phyloP scores from a whole-genome alignment of 1,140 invertebrate species.

The Drosophila quadrilineata region DNA sequence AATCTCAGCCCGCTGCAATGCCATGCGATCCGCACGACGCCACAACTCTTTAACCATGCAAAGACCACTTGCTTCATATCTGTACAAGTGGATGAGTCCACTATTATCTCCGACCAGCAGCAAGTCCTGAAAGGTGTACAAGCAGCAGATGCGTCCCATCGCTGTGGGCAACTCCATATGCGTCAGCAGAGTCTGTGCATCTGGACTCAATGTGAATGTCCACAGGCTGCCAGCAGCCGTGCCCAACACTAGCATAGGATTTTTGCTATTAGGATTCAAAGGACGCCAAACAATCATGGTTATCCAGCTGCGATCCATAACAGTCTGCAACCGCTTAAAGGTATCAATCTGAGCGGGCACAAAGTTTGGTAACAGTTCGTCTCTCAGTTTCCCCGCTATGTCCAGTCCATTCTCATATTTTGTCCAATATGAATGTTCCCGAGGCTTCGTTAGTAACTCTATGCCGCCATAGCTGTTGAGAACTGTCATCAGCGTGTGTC shows the following conservation, averaged over 20 bases:
- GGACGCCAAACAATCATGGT: constrained; percentile 56
- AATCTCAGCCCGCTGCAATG: constrained; percentile 42
- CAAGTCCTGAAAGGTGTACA: constrained; percentile 39
- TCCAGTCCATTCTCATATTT: constrained; percentile 6
- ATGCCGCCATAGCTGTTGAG: constrained; percentile 43
- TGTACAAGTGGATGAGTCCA: constrained; percentile 42
- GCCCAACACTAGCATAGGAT: constrained; percentile 38
- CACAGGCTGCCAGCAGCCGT: constrained; percentile 58
- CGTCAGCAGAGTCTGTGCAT: constrained; percentile 7
- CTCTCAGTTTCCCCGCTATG: constrained; percentile 27
- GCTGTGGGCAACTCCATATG: constrained; percentile 26
- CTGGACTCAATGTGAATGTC: constrained; percentile 20
- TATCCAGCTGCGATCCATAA: constrained; percentile 56
- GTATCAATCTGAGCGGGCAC: constrained; percentile 15
- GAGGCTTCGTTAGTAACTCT: constrained; percentile 27
- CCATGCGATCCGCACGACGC: constrained; percentile 54
- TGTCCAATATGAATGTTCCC: constrained; percentile 20
- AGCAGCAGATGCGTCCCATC: constrained; percentile 46
- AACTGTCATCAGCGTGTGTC: constrained; percentile 30
- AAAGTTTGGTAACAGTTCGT: constrained; percentile 20
- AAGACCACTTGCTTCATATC: neutral
- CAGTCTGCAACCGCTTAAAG: constrained; percentile 37
- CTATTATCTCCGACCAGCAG: constrained; percentile 46
- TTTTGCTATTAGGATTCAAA: neutral
- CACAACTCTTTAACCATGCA: constrained; percentile 41